Base-by-base conservation (phyloP, 2,888 invertebrate species). In the Patella caerulea region DNA sequence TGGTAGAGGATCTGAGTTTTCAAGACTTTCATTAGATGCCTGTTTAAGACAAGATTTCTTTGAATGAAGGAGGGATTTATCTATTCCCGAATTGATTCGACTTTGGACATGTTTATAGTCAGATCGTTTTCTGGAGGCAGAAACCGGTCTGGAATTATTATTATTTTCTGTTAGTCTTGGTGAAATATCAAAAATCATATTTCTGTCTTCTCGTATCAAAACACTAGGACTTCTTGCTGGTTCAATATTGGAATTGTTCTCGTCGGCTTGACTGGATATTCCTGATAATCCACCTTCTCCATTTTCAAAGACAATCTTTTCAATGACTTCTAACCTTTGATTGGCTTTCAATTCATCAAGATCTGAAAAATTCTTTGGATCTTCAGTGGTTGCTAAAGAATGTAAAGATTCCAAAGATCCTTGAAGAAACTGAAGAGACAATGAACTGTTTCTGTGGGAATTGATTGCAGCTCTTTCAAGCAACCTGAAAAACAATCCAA, bases 101-200 rank as follows among this genome's bases (percentile, higher is more conserved):
- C 24, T 65, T 15, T 65, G 65, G 19, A 11, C 24, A 65, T 11
- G 11, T 65, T 65, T 55, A 15, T 45, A 17, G 17, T 56, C 34
- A 4, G 34, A 3, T 11, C 45, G n/a, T 19, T 72, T 74, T 29
- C 56, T 79, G 54, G 55, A 3, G 9, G 78, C 72, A 29, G 78
- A 78, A 9, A 83, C 45, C 17, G 80, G 79, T 24, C 78, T 78
- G 34, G 86, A 85, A 77, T 85, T 87, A 69, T 84, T 82, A 15
- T 86, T 87, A 69, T 84, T 82, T 14, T 86, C 86, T 45, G 45
- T 45, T 45, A 9, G 45, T 75, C 87, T 84, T 9, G 87, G 87
- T 2, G 87, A 86, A 24, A 87, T 87, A 72, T 84, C 81, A 34
- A 87, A 84, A 1, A 86, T 87, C 17, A 81, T 74, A 73, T 85